Percentiles rank a stretch among this genome's conserved stretches.
phyloP scores from a whole-genome alignment of 1,140 invertebrate genomes.

The Meloidogyne exigua region DNA sequence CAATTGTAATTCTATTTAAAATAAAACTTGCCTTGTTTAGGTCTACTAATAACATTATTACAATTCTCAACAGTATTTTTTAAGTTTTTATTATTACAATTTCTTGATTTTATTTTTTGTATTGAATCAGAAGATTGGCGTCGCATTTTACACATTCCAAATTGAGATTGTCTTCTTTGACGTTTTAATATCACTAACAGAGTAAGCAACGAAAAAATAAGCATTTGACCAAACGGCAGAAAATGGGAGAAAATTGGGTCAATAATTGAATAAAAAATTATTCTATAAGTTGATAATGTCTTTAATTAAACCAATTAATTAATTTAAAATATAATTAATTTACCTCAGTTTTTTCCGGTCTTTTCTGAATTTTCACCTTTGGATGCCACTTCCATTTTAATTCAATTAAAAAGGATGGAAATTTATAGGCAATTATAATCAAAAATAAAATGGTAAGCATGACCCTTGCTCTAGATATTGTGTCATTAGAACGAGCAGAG shows the following conservation, averaged over 20 bases:
- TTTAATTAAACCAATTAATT: conserved; percentile 33
- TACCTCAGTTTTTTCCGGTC: conserved; percentile 57
- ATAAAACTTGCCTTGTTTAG: conserved; percentile 31
- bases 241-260: conserved; percentile 59
- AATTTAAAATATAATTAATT: neutral
- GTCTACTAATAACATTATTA: neutral
- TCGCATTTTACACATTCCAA: neutral
- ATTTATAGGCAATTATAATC: conserved; percentile 53
- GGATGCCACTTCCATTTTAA: conserved; percentile 53
- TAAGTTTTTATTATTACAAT: neutral
- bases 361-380: conserved; percentile 42
- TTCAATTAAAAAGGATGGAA: conserved; percentile 57
- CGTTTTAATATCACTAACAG: conserved; percentile 59
- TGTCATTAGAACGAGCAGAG: conserved; percentile 60
- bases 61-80: neutral
- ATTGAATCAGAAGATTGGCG: neutral
- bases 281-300: conserved; percentile 59
- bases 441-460: conserved; percentile 54
- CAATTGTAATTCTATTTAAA: conserved; percentile 8
- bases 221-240: conserved; percentile 62
- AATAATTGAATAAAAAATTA: conserved; percentile 58
- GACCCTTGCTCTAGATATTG: conserved; percentile 42
- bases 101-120: neutral
- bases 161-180: conserved; percentile 23
- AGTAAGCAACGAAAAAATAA: conserved; percentile 57